These are phyloP conservation scores for Drosophila aldrichi DNA, from an alignment of 2,888 invertebrate genomes.

Conservation along the genomic window DNA sequence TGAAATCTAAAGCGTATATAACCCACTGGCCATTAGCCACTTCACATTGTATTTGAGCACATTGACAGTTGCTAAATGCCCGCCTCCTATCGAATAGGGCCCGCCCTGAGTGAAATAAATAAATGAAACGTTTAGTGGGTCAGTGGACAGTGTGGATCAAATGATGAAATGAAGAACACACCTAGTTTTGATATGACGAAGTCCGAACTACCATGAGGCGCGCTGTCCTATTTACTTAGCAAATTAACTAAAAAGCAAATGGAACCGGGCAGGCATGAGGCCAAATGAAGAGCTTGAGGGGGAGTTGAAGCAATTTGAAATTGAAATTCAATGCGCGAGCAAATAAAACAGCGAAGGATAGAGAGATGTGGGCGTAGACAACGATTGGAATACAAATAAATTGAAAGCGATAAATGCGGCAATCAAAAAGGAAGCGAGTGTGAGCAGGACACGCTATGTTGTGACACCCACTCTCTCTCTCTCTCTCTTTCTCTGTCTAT, in stretches of 20 bases:
- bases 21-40: not conserved
- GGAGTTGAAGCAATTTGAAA: constrained; percentile 63
- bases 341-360: constrained; percentile 47
- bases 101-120: constrained; percentile 1
- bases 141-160: constrained; percentile 18
- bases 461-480: not conserved
- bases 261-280: constrained; percentile 25
- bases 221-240: constrained; percentile 69
- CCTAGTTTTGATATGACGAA: constrained; percentile 34
- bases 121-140: constrained; percentile 18
- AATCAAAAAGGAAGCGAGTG: constrained; percentile 49
- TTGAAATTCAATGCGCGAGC: constrained; percentile 78
- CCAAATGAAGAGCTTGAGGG: not conserved
- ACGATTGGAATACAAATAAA: constrained; percentile 72
- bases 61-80: not conserved
- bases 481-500: not conserved
- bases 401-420: constrained; percentile 75
- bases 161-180: constrained; percentile 33
- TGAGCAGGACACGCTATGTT: constrained; percentile 48
- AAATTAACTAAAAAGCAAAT: constrained; percentile 76
- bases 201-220: constrained; percentile 19
- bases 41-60: constrained; percentile 4
- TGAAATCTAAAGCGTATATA: not conserved
- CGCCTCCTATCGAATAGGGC: constrained; percentile 4
- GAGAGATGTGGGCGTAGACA: constrained; percentile 11